Percentiles rank a stretch among this genome's conserved stretches.
Evolutionary conservation across 2,888 invertebrate genomes (phyloP).

Genomic region (Heliconius ethilla): DNA sequence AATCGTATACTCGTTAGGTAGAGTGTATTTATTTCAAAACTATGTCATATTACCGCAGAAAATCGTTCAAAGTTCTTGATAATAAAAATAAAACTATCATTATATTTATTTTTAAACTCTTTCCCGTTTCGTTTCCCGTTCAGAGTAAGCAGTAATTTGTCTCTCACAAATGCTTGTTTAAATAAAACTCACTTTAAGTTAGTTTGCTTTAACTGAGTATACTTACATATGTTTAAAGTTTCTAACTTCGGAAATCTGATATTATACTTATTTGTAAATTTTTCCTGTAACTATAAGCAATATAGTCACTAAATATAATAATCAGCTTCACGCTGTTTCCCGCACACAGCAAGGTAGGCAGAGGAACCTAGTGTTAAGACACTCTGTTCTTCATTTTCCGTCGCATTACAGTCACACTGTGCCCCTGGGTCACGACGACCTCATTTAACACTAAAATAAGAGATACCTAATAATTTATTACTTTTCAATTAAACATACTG

Average conservation of each 20-base stretch:
- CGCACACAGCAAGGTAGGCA: too few relatives aligned
- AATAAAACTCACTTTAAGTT: slow-evolving; percentile 6
- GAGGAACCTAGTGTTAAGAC: too few relatives aligned
- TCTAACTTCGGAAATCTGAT: not conserved
- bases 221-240: not conserved
- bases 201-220: not conserved
- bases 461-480: not conserved
- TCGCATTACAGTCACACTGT: too few relatives aligned
- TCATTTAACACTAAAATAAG: not conserved
- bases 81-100: not conserved
- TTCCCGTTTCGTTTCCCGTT: slow-evolving; percentile 7
- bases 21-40: not conserved
- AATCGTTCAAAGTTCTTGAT: not conserved
- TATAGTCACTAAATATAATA: too few relatives aligned
- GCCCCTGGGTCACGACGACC: too few relatives aligned
- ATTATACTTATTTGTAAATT: not conserved
- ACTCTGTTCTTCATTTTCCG: too few relatives aligned
- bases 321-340: too few relatives aligned
- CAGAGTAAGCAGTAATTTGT: not conserved
- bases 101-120: slow-evolving; percentile 6
- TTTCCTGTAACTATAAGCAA: too few relatives aligned
- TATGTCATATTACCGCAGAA: not conserved
- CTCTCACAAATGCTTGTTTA: not conserved
- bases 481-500: not conserved
- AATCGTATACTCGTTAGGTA: not conserved